Evolutionary conservation across 2,888 invertebrate species (phyloP).

Genomic region (Atethmia centrago): DNA sequence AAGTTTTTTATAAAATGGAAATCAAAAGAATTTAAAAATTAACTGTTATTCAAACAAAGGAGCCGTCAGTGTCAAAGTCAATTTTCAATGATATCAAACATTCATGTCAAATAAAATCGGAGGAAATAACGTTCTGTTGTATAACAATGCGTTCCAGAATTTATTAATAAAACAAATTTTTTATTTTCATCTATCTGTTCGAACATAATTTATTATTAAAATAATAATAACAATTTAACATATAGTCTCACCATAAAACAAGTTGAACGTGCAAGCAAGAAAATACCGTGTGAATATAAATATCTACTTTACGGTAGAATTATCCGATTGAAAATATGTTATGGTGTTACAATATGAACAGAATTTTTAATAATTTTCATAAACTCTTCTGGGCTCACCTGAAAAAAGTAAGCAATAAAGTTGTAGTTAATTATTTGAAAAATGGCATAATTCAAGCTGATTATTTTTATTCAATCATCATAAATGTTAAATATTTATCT

Average conservation of each 20-base stretch:
- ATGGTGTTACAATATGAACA: constrained; percentile 84
- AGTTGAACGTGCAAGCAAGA: background rate
- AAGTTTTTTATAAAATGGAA: background rate
- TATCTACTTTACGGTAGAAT: background rate
- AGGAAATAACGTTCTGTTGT: background rate
- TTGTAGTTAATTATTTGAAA: background rate
- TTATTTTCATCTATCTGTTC: background rate
- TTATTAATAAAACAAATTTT: background rate
- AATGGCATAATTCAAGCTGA: background rate
- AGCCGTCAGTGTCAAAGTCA: constrained; percentile 22
- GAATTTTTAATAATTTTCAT: constrained; percentile 86
- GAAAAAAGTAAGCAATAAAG: constrained; percentile 52
- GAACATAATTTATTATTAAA: constrained; percentile 2
- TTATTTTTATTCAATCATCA: background rate
- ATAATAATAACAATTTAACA: background rate
- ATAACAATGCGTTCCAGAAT: constrained; percentile 5
- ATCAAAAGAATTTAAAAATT: constrained; percentile 16
- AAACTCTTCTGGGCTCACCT: constrained; percentile 85
- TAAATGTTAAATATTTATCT: background rate
- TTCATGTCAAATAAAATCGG: background rate
- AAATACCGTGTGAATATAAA: background rate
- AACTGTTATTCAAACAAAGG: constrained; percentile 12
- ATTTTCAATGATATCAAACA: no score
- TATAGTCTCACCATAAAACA: background rate
- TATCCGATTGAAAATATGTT: constrained; percentile 31